Evolutionary conservation across 2,888 invertebrate species (phyloP), one percentile per base, ranked within the genome.

Genomic region (Gortyna flavago): DNA sequence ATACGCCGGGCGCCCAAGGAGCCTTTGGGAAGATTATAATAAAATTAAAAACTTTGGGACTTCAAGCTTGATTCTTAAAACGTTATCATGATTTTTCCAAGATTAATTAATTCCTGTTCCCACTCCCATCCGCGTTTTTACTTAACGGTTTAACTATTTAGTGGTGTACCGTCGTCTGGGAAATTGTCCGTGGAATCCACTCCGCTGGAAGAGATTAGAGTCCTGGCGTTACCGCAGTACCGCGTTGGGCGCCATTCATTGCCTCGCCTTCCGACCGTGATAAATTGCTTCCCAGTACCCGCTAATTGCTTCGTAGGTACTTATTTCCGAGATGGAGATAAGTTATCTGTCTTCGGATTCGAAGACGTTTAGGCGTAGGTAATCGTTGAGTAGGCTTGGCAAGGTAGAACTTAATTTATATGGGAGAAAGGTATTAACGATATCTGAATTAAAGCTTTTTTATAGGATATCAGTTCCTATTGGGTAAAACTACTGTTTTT

Each of bases 121-220:
- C 32, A 68, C 62, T 76, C 72, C n/a, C 74, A 54, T 68, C 51
- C 35, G 38, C 41, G 29, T 71, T 79, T 81, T 71, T 72, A 78
- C 67, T 80, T 75, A 80, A 75, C 64, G 59, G 61, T 73, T 81
- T 75, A 77, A 80, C 57, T 70, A 79, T 84, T 85, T 74, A 79
- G 67, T 79, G 59, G 73, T 77, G 48, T 77, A 41, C 72, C 72
- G 72, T 78, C 72, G 77, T 29, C 82, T 81, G 69, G 77, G 79
- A 85, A 89, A 90, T 89, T 87, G 81, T 71, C 71, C 51, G 83
- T 79, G 70, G 76, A 75, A 82, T 70, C 79, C 78, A 88, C 83
- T 87, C 85, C 79, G 48, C 69, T 90, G 89, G 91, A 91, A 92
- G 90, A 90, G 89, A 91, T 91, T 88, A 89, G n/a, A 76, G 81